Evolutionary conservation across 2,797 vertebrate genomes (phyloP).

Genomic region (Sebastes trivittatus): DNA sequence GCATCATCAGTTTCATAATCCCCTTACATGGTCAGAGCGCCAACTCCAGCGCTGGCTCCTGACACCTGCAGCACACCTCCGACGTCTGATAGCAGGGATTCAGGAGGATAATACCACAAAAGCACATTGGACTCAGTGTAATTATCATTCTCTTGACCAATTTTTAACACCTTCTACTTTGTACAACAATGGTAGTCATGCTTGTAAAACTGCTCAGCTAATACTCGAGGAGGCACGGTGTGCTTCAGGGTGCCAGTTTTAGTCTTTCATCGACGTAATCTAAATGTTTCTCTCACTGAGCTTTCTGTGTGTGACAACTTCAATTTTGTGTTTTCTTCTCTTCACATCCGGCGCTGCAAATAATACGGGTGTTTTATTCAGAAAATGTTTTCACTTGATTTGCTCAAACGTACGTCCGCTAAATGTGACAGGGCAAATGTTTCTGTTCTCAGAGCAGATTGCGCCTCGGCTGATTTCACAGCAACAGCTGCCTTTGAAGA

Average conservation of each 20-base stretch:
- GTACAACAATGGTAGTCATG: constrained; percentile 11
- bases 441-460: constrained; percentile 67
- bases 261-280: constrained; percentile 15
- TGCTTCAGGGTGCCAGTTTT: constrained; percentile 4
- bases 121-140: constrained; percentile 46
- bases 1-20: constrained; percentile 84
- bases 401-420: constrained; percentile 39
- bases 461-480: constrained; percentile 68
- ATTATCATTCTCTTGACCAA: constrained; percentile 65
- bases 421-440: constrained; percentile 73
- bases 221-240: neutral
- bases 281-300: constrained; percentile 24
- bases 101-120: constrained; percentile 61
- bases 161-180: constrained; percentile 33
- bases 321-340: neutral
- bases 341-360: constrained; percentile 26
- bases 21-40: constrained; percentile 77
- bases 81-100: constrained; percentile 70
- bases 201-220: constrained; percentile 36
- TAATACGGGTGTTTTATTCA: constrained; percentile 32
- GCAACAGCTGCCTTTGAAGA: constrained; percentile 75
- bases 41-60: constrained; percentile 60
- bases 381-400: constrained; percentile 55
- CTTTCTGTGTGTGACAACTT: neutral
- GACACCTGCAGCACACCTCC: constrained; percentile 70